These are phyloP conservation scores for Galago senegalensis DNA, from an alignment of 2,797 vertebrate species.

Conservation along the genomic window DNA sequence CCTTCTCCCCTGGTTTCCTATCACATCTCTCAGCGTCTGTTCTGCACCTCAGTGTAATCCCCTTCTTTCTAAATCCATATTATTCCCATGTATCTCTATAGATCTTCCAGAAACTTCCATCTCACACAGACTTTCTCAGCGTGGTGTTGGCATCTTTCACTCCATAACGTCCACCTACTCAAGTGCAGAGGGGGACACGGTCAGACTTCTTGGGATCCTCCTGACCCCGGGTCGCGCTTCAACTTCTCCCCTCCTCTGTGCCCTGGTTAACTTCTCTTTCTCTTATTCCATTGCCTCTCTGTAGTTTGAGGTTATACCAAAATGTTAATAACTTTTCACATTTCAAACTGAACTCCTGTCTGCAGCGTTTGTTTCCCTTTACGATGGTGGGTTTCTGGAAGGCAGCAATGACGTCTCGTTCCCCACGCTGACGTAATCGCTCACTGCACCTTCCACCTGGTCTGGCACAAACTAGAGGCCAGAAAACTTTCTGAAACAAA, in stretches of 20 bases:
- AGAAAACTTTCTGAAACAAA: neutral
- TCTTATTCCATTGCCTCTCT: neutral
- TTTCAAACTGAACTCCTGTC: neutral
- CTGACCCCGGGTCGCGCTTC: rapidly evolving
- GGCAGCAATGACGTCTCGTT: neutral
- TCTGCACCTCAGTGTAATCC: rapidly evolving
- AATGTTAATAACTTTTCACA: neutral
- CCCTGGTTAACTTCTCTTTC: no score
- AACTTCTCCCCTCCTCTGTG: neutral
- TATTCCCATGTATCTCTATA: neutral
- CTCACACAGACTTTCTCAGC: neutral
- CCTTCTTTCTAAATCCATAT: neutral
- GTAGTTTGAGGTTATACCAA: neutral
- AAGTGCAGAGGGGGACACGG: no score
- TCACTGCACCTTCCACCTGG: neutral
- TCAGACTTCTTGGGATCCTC: rapidly evolving
- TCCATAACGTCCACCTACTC: neutral
- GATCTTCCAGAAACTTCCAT: neutral
- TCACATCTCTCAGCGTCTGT: neutral
- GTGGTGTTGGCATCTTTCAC: neutral
- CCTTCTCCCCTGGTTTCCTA: rapidly evolving
- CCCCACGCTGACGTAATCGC: no score
- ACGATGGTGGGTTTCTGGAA: neutral
- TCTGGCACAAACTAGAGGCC: neutral
- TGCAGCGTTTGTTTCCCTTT: neutral